phyloP scores from a whole-genome alignment of 2,888 invertebrate species.

The Leuctra nigra region DNA sequence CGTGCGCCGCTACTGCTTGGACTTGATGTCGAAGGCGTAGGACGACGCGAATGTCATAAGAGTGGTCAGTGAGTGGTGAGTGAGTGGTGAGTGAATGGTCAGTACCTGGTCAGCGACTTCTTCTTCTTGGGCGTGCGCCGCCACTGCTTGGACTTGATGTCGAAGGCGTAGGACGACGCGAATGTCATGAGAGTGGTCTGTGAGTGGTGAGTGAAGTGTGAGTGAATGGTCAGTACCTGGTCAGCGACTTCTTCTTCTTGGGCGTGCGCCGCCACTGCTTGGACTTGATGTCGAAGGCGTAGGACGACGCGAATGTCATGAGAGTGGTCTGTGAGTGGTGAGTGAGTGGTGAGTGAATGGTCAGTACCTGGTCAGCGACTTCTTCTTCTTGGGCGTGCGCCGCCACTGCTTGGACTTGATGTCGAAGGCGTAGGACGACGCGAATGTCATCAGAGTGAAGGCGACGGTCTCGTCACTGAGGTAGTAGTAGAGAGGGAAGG shows the following conservation, averaged over 20 bases:
- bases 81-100: too few relatives aligned
- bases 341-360: too few relatives aligned
- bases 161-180: slow-evolving; percentile 61
- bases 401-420: slow-evolving; percentile 74
- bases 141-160: slow-evolving; percentile 73
- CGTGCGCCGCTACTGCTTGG: slow-evolving; percentile 70
- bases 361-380: slow-evolving; percentile 38
- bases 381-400: slow-evolving; percentile 50
- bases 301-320: slow-evolving; percentile 57
- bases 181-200: slow-evolving; percentile 60
- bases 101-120: slow-evolving; percentile 36
- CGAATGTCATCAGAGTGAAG: slow-evolving; percentile 54
- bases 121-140: slow-evolving; percentile 53
- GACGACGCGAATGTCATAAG: slow-evolving; percentile 58
- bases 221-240: too few relatives aligned
- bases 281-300: slow-evolving; percentile 67
- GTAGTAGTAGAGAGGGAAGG: slow-evolving; percentile 63
- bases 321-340: too few relatives aligned
- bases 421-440: slow-evolving; percentile 64
- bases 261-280: slow-evolving; percentile 72
- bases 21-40: slow-evolving; percentile 64
- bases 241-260: slow-evolving; percentile 40
- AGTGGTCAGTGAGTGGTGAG: too few relatives aligned
- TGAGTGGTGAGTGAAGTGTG: too few relatives aligned
- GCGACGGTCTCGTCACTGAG: slow-evolving; percentile 68